Base-by-base conservation (phyloP, 2,113 vertebrate species). In the Limnothrissa miodon region DNA sequence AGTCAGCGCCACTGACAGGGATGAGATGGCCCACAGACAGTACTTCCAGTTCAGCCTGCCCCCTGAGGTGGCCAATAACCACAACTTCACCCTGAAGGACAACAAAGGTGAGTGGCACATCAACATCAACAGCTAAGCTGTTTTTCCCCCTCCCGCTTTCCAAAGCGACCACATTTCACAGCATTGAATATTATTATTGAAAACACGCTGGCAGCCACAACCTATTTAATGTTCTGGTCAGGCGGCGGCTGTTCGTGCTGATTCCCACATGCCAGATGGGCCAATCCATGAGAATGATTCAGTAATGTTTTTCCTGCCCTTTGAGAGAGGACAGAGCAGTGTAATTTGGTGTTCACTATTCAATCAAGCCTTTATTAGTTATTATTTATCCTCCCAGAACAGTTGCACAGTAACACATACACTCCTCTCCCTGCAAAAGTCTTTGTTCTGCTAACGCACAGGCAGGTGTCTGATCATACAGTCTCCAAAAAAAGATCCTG, bases 1-100 rank as follows among this genome's bases (percentile, higher is more conserved):
- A 45, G 94, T 99, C 80, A 97, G 96, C n/a, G 97, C 97, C 0
- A 95, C 97, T 90, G 98, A 99, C 93, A 99, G 97, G 92, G 98
- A 99, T 44, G 97, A 97, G 88, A 96, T 96, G 19, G 94, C 94
- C 87, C 97, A 97, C 82, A 95, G 97, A 85, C 96, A 96, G 84
- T 95, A 96, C 92, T 98, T 99, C 90, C 95, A 95, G 79, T 99
- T 97, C 95, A 96, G 93, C 86, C 95, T 99, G 0, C 94, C 96
- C 62, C 96, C 96, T 8, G 97, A 97, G 91, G 96, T 97, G 82
- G 93, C 93, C 83, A 96, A 98, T 89, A 99, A 99, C 92, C 94
- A 96, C 86, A 99, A 99, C 91, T 99, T 99, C 93, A 97, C 97
- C n/a, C 93, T 99, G 82, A 94, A 94, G 94, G 96, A 99, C 92